Conservation (phyloP, 2,113 vertebrate genomes). For the Gavialis gangeticus region DNA sequence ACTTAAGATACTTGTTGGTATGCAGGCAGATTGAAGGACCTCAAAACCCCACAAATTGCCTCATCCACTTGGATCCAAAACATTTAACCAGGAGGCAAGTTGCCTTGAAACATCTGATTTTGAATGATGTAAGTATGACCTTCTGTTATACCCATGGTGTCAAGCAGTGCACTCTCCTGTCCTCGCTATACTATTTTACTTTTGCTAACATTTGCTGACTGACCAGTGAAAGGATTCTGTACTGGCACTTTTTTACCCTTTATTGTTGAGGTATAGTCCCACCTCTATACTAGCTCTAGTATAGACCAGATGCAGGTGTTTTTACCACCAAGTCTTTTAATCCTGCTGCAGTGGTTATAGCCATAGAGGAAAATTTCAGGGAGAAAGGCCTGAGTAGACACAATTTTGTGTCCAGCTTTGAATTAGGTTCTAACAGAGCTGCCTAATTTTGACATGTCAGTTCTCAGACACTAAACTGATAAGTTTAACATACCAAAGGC, state of each 20-base stretch:
- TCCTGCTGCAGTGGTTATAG: background rate
- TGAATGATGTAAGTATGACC: background rate
- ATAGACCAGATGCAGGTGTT: background rate
- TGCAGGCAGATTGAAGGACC: background rate
- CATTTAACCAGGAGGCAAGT: background rate
- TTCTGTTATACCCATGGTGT: background rate
- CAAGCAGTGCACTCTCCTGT: background rate
- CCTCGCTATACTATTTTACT: background rate
- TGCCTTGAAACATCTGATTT: background rate
- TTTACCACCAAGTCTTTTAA: background rate
- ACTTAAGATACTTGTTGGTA: no score
- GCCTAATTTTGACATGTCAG: background rate
- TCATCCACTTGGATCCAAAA: background rate
- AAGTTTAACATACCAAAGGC: background rate
- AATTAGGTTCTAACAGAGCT: background rate
- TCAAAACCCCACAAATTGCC: no score
- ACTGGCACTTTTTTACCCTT: background rate
- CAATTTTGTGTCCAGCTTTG: background rate
- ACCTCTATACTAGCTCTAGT: background rate
- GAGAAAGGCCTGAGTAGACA: background rate
- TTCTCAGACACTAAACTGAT: background rate
- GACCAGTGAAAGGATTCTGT: background rate
- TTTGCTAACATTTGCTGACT: background rate
- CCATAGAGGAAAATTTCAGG: background rate
- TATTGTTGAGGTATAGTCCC: background rate